Evolutionary conservation across 2,888 invertebrate species (phyloP).

Genomic region (Cephus nigrinus): DNA sequence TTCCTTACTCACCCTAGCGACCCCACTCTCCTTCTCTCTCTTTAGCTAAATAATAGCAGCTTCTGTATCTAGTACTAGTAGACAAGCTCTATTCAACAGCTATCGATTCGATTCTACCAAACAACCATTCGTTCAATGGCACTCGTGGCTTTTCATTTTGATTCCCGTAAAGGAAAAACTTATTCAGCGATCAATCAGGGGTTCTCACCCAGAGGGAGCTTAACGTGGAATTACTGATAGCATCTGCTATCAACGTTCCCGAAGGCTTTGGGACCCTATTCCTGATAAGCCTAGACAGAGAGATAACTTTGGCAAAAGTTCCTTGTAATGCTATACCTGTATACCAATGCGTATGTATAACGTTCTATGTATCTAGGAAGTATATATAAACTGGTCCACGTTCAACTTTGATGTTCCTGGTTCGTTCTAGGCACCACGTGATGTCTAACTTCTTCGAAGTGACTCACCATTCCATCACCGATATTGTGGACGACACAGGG

Average conservation of each 20-base stretch:
- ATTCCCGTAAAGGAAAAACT: not conserved
- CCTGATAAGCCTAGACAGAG: not conserved
- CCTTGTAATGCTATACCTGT: not conserved
- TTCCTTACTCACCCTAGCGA: conserved; percentile 7
- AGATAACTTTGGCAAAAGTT: not conserved
- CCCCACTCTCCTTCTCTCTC: not conserved
- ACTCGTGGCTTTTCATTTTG: not conserved
- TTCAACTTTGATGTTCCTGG: not conserved
- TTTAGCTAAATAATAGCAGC: conserved; percentile 9
- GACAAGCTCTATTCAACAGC: not conserved
- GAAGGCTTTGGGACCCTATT: not conserved
- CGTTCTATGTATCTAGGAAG: not conserved
- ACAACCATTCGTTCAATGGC: not conserved
- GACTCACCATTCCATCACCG: conserved; percentile 88
- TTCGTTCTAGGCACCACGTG: not conserved
- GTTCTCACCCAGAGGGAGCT: not conserved
- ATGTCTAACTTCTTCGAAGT: not conserved
- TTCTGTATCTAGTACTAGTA: not conserved
- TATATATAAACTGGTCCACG: not conserved
- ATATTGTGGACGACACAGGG: conserved; percentile 88
- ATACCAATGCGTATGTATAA: not conserved
- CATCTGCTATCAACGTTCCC: not conserved
- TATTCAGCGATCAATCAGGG: not conserved
- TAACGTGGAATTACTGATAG: not conserved
- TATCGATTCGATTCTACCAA: not conserved